Evolutionary conservation across 1,140 invertebrate genomes (phyloP).

Genomic region (Drosophila pseudoananassae): DNA sequence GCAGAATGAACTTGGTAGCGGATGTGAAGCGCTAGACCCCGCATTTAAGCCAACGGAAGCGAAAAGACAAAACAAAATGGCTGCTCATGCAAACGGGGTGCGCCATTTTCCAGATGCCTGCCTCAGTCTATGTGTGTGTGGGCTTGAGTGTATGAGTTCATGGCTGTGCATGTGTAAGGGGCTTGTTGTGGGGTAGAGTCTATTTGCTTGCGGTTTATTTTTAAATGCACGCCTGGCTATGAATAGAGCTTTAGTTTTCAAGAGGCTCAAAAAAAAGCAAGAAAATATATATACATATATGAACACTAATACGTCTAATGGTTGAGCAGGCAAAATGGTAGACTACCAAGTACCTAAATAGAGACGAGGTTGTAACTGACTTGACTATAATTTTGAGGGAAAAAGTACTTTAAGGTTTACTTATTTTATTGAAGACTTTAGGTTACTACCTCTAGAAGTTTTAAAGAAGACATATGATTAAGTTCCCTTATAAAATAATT

Average conservation of each 20-base stretch:
- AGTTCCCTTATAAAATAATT: no score
- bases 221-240: conserved; percentile 71
- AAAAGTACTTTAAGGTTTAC: background rate
- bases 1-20: conserved; percentile 26
- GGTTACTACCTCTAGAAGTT: no score
- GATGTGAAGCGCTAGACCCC: conserved; percentile 55
- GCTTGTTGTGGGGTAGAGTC: conserved; percentile 21
- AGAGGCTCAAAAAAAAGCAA: conserved; percentile 50
- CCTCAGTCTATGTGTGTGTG: conserved; percentile 8
- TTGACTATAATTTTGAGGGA: background rate
- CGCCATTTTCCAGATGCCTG: conserved; percentile 60
- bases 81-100: conserved; percentile 73
- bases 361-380: background rate
- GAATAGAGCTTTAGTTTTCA: conserved; percentile 58
- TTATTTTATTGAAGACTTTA: background rate
- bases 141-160: conserved; percentile 5
- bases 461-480: no score
- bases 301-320: conserved; percentile 19
- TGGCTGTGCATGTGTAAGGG: conserved; percentile 13
- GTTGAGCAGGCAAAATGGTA: background rate
- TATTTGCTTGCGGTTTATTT: conserved; percentile 79
- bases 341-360: conserved; percentile 13
- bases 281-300: conserved; percentile 21
- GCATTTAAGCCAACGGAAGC: conserved; percentile 79
- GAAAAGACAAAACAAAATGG: conserved; percentile 80